Evolutionary conservation across 2,113 vertebrate species (phyloP).

Genomic region (Pimephales promelas): DNA sequence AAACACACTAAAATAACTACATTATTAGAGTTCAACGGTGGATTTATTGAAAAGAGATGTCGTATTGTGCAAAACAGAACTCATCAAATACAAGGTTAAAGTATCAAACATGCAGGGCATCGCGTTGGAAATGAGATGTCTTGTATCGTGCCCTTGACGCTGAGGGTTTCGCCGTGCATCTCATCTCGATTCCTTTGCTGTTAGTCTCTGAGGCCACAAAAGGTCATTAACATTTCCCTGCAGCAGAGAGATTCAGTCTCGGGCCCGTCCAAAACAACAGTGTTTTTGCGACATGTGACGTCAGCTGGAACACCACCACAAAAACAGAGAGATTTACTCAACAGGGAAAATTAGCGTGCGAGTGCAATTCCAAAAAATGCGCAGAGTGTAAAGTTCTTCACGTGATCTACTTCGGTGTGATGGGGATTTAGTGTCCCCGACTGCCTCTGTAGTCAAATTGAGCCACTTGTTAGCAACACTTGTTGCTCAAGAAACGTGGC

Average conservation of each 20-base stretch:
- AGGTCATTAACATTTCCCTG: neutral
- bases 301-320: no score
- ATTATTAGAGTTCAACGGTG: neutral
- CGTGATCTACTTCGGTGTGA: no score
- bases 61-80: neutral
- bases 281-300: no score
- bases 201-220: neutral
- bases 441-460: no score
- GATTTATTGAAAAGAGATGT: neutral
- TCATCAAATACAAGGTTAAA: constrained; percentile 4
- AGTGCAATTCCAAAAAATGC: no score
- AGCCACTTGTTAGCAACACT: no score
- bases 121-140: neutral
- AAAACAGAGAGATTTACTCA: no score
- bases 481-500: no score
- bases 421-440: no score
- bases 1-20: neutral
- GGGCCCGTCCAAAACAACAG: neutral
- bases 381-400: no score
- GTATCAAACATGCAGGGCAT: neutral
- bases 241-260: neutral
- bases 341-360: no score
- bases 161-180: neutral
- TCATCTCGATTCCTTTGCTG: neutral
- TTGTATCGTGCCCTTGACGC: neutral